These are phyloP conservation scores for Astreopora myriophthalma DNA, from an alignment of 64 coral and sea anemone species.

Conservation along the genomic window DNA sequence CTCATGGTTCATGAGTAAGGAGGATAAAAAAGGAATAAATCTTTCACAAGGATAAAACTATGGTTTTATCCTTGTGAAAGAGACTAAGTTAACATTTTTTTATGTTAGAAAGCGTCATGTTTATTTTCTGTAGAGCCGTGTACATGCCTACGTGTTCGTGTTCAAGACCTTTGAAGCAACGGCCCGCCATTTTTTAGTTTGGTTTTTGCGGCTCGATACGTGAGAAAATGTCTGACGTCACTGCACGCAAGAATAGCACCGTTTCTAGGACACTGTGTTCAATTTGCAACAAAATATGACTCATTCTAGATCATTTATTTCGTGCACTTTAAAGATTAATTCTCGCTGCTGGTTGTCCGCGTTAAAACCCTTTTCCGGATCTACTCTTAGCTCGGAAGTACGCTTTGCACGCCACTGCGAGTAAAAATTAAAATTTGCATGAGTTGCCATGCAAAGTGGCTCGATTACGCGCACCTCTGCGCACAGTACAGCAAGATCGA, in stretches of 20 bases:
- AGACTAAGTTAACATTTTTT: too few relatives aligned
- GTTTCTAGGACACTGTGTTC: neutral
- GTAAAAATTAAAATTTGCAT: neutral
- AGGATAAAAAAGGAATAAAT: too few relatives aligned
- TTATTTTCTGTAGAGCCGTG: neutral
- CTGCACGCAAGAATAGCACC: neutral
- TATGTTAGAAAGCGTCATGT: too few relatives aligned
- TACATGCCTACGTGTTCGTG: neutral
- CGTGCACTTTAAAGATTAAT: conserved; percentile 33
- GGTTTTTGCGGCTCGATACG: neutral
- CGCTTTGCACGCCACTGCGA: neutral
- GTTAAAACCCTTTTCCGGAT: conserved; percentile 34
- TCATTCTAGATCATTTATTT: neutral
- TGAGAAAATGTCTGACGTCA: conserved; percentile 5
- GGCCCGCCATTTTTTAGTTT: neutral
- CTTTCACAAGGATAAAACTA: too few relatives aligned
- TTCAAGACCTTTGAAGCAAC: neutral
- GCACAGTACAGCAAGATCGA: too few relatives aligned
- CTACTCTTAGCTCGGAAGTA: conserved; percentile 5
- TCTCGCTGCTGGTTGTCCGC: neutral
- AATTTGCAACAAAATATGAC: neutral
- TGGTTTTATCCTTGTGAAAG: too few relatives aligned
- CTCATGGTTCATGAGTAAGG: too few relatives aligned
- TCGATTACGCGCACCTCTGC: too few relatives aligned
- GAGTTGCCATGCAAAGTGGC: neutral